Evolutionary conservation across 1,140 invertebrate genomes (phyloP).

Genomic region (Cheumatopsyche charites): DNA sequence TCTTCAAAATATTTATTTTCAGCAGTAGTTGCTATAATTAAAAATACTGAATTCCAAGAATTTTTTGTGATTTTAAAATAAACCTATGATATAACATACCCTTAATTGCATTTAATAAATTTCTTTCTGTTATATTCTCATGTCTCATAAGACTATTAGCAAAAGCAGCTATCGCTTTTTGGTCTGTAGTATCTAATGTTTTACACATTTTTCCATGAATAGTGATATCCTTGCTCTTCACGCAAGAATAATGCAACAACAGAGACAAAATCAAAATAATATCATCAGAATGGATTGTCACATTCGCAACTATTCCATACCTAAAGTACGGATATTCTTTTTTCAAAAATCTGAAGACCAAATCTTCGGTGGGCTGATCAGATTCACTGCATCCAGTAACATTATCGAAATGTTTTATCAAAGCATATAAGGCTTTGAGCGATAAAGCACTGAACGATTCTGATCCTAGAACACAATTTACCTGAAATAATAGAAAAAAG

Average conservation of each 20-base stretch:
- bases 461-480: background rate
- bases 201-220: constrained; percentile 40
- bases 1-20: background rate
- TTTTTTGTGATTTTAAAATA: too few species aligned
- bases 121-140: constrained; percentile 34
- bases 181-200: constrained; percentile 30
- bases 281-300: constrained; percentile 20
- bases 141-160: constrained; percentile 40
- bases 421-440: background rate
- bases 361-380: background rate
- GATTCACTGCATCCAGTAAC: background rate
- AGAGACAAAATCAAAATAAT: constrained; percentile 30
- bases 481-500: constrained; percentile 14
- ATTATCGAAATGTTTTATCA: constrained; percentile 25
- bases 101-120: constrained; percentile 36
- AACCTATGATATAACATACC: constrained; percentile 37
- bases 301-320: background rate
- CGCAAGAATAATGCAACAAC: constrained; percentile 40
- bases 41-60: background rate
- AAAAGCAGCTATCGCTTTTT: constrained; percentile 41
- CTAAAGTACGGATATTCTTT: constrained; percentile 41
- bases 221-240: constrained; percentile 35
- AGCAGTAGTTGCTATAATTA: background rate
- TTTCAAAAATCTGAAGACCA: constrained; percentile 31
- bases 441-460: background rate